phyloP scores from a whole-genome alignment of 2,113 vertebrate species.

The Charina bottae region DNA sequence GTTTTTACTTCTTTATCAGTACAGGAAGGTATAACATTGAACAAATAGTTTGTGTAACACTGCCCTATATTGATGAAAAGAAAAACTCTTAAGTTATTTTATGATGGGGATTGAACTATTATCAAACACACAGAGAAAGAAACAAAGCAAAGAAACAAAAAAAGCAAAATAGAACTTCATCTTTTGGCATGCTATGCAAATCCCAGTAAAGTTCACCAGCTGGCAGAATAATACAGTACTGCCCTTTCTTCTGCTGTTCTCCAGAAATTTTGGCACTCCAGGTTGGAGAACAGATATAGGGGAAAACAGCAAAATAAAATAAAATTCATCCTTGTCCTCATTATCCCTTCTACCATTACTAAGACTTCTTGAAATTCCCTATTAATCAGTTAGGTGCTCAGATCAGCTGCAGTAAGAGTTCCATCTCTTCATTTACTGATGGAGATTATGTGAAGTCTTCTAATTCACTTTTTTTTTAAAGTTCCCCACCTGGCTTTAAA shows the following conservation, averaged over 20 bases:
- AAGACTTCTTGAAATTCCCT: background rate
- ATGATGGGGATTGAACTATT: background rate
- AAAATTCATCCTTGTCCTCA: background rate
- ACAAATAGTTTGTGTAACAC: background rate
- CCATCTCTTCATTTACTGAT: background rate
- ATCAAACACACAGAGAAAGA: background rate
- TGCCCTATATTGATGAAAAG: background rate
- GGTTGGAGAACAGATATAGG: background rate
- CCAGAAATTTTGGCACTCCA: background rate
- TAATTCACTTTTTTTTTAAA: background rate
- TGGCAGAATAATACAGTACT: background rate
- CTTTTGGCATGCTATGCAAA: background rate
- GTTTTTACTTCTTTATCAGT: background rate
- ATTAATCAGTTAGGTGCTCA: background rate
- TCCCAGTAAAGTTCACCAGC: background rate
- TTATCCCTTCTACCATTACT: background rate
- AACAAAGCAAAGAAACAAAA: background rate
- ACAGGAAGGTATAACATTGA: background rate
- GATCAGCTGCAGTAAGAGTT: background rate
- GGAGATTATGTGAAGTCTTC: background rate
- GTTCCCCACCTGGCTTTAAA: background rate
- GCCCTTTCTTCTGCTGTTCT: background rate
- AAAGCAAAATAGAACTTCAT: background rate
- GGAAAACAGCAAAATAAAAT: background rate
- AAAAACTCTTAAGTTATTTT: background rate